phyloP scores from a whole-genome alignment of 2,797 vertebrate genomes.

The Psittacula echo region DNA sequence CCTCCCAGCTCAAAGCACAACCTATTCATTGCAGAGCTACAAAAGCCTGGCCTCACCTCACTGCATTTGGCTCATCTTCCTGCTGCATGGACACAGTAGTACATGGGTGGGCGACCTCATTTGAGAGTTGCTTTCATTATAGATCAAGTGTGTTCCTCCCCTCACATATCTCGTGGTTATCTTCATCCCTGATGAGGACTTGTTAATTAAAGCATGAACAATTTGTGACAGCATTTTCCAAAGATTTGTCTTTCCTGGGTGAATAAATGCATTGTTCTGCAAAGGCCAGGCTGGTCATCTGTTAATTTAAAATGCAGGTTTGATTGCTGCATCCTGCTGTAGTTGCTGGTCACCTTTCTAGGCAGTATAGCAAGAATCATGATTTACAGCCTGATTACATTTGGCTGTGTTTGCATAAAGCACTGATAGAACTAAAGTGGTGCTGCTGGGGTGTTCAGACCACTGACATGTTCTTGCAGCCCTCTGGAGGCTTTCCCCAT shows the following conservation, averaged over 20 bases:
- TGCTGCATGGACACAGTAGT: background rate
- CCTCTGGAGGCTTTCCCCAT: background rate
- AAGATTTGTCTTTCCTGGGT: background rate
- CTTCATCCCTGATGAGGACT: slow-evolving; percentile 26
- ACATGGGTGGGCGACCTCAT: slow-evolving; percentile 53
- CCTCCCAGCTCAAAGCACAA: background rate
- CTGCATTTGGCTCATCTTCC: background rate
- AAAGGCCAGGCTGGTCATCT: background rate
- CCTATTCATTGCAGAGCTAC: background rate
- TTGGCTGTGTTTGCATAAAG: background rate
- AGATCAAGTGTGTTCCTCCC: slow-evolving; percentile 41
- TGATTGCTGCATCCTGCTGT: background rate
- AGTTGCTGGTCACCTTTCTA: background rate
- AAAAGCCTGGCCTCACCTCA: slow-evolving; percentile 10
- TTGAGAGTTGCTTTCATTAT: slow-evolving; percentile 48
- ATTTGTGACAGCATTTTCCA: background rate
- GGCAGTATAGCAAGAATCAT: background rate
- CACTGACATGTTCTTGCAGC: background rate
- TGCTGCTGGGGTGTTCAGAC: background rate
- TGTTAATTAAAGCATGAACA: slow-evolving; percentile 53
- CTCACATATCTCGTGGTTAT: background rate
- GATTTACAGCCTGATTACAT: background rate
- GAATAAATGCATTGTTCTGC: background rate
- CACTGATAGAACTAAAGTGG: background rate
- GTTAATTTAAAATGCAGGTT: background rate